Percentiles rank a stretch among this genome's conserved stretches.
phyloP scores from a whole-genome alignment of 2,797 vertebrate genomes.

The Columba guinea region DNA sequence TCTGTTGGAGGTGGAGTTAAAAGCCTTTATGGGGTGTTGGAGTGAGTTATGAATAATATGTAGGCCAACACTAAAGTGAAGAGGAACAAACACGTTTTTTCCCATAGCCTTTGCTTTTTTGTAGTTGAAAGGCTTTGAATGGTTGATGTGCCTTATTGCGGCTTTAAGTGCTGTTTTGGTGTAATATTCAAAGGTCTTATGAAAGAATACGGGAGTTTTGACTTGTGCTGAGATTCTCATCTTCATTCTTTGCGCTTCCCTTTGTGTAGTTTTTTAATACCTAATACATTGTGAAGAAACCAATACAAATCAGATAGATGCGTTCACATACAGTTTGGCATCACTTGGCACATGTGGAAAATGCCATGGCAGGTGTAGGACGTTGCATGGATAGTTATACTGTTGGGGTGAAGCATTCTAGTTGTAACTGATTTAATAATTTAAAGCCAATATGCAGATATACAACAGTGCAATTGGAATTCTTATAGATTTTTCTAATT shows the following conservation, averaged over 20 bases:
- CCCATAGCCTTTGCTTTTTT: fast-evolving
- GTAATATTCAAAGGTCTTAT: not conserved
- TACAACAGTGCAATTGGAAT: not conserved
- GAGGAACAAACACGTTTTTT: not conserved
- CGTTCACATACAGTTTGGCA: not conserved
- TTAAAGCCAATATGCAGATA: not conserved
- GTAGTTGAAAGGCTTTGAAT: not conserved
- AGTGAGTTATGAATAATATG: not conserved
- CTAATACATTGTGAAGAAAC: not conserved
- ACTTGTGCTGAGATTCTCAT: not conserved
- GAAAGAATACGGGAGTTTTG: not conserved
- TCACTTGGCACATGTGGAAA: not conserved
- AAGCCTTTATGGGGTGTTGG: not conserved
- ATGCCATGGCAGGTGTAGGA: not conserved
- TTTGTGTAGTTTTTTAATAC: not conserved
- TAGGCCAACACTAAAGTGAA: not conserved
- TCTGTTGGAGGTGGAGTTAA: not conserved
- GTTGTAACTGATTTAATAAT: not conserved
- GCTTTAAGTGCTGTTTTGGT: not conserved
- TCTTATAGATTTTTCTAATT: not conserved
- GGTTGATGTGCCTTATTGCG: not conserved
- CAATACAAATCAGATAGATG: not conserved
- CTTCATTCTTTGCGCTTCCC: not conserved
- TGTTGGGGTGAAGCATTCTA: not conserved
- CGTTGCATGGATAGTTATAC: not conserved